These are phyloP conservation scores for Pachliopta kotzebuea DNA, from an alignment of 2,888 invertebrate species.

Conservation along the genomic window DNA sequence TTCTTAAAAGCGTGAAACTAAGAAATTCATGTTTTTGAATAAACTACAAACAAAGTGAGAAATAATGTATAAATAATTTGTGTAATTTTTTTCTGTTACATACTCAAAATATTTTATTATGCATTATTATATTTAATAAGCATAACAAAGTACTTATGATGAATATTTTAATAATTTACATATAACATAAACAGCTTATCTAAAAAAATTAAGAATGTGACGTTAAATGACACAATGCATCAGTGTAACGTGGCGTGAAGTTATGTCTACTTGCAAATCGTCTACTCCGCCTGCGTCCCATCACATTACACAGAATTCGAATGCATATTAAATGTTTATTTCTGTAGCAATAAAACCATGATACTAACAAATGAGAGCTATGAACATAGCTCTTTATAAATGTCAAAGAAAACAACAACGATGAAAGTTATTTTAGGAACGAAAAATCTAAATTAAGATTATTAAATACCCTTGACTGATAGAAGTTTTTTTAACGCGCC, in stretches of 20 bases:
- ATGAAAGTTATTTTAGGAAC: too few relatives aligned
- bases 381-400: neutral
- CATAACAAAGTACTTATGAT: neutral
- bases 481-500: too few relatives aligned
- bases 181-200: neutral
- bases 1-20: too few relatives aligned
- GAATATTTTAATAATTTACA: neutral
- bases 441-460: too few relatives aligned
- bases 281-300: slow-evolving; percentile 2
- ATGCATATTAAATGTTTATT: slow-evolving; percentile 17
- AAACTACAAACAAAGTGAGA: too few relatives aligned
- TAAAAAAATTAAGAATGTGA: slow-evolving; percentile 2
- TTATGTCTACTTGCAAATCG: slow-evolving; percentile 22
- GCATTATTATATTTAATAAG: neutral
- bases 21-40: too few relatives aligned
- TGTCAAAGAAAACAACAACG: neutral
- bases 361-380: neutral
- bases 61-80: too few relatives aligned
- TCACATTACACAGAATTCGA: slow-evolving; percentile 3
- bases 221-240: slow-evolving; percentile 12
- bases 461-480: too few relatives aligned
- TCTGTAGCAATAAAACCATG: slow-evolving; percentile 21
- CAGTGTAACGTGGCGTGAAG: slow-evolving; percentile 24
- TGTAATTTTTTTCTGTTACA: too few relatives aligned
- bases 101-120: too few relatives aligned